Evolutionary conservation across 2,888 invertebrate genomes (phyloP).

Genomic region (Spilarctia lutea): DNA sequence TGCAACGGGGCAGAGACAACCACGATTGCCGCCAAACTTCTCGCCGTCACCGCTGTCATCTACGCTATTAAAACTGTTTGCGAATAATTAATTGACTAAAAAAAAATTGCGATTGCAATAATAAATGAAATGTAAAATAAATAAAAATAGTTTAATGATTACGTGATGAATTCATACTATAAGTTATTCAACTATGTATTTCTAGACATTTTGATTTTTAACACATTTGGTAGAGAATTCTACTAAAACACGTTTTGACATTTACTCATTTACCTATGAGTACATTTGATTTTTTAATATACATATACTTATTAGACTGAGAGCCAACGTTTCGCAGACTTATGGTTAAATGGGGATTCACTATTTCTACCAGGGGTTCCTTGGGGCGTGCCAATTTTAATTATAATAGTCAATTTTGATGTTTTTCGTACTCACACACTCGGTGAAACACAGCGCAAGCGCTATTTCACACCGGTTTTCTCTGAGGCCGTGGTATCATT

Average conservation of each 20-base stretch:
- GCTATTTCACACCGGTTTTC: no score
- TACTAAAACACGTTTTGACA: background rate
- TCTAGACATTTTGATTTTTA: background rate
- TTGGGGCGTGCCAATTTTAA: no score
- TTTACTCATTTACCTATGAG: no score
- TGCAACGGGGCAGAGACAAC: constrained; percentile 90
- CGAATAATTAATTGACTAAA: constrained; percentile 24
- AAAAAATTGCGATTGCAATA: background rate
- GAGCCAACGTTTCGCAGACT: no score
- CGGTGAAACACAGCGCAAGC: no score
- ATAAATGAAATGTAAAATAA: background rate
- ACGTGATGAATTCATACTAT: background rate
- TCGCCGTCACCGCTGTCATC: constrained; percentile 47
- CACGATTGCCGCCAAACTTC: constrained; percentile 86
- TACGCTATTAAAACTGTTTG: constrained; percentile 38
- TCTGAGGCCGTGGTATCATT: no score
- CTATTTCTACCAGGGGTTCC: no score
- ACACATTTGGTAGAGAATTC: background rate
- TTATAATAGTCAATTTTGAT: no score
- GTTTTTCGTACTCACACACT: no score
- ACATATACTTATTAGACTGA: no score
- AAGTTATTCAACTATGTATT: background rate
- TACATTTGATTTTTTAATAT: no score
- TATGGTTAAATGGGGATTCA: no score
- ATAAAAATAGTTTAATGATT: background rate